A percentile compares a stretch with the other conserved stretches of the same genome.
phyloP scores from a whole-genome alignment of 2,797 vertebrate species.

The Siniperca scherzeri region DNA sequence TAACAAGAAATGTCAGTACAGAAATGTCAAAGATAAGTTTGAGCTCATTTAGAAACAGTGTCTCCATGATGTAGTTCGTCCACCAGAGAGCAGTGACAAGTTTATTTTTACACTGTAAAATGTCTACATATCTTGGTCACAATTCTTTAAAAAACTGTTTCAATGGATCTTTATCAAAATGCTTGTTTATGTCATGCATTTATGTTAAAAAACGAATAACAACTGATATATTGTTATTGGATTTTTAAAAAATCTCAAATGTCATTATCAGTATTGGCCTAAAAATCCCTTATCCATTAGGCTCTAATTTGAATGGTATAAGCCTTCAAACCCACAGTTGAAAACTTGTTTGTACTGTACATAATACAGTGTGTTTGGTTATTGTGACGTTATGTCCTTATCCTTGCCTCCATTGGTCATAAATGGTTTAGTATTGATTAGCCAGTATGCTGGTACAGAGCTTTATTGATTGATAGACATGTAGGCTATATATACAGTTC shows the following conservation, averaged over 20 bases:
- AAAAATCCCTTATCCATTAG: not conserved
- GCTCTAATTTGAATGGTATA: not conserved
- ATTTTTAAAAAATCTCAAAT: not conserved
- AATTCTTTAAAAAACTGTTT: not conserved
- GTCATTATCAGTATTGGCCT: not conserved
- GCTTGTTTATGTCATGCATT: not conserved
- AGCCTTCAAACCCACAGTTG: not conserved
- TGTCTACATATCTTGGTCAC: not conserved
- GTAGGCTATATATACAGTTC: slow-evolving; percentile 19
- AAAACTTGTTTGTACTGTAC: not conserved
- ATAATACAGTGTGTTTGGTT: not conserved
- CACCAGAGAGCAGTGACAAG: not conserved
- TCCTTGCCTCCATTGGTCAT: slow-evolving; percentile 38
- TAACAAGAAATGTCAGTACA: not conserved
- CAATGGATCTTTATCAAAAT: not conserved
- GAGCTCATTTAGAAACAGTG: not conserved
- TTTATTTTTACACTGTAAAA: not conserved
- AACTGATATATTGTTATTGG: not conserved
- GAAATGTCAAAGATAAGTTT: not conserved
- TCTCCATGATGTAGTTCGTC: too few species aligned
- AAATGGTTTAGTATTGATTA: slow-evolving; percentile 48
- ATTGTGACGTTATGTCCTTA: slow-evolving; percentile 12
- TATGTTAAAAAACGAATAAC: not conserved
- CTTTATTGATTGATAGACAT: slow-evolving; percentile 27
- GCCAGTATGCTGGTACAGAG: slow-evolving; percentile 2